Conservation (phyloP, 2,113 vertebrate species). For the Pygoscelis adeliae region DNA sequence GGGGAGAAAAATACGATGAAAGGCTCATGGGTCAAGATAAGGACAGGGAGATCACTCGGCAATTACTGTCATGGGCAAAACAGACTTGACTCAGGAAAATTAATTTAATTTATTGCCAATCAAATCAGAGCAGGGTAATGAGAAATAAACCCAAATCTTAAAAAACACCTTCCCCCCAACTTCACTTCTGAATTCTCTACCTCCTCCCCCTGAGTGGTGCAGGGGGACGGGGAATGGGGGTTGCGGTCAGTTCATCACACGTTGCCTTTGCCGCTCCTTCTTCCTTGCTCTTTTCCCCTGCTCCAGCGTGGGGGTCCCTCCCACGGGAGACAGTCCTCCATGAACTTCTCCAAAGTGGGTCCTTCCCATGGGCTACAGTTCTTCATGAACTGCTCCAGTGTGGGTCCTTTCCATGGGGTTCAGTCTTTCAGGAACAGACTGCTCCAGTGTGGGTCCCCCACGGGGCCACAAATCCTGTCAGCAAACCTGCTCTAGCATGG, state of each 20-base stretch:
- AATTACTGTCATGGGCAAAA: neutral
- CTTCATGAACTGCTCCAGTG: no score
- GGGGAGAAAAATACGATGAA: neutral
- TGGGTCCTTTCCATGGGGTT: no score
- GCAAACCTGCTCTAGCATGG: no score
- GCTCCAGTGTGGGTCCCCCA: no score
- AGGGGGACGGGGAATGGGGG: no score
- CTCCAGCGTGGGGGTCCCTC: neutral
- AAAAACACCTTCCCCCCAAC: neutral
- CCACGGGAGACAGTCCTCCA: neutral
- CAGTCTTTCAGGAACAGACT: no score
- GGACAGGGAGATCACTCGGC: neutral
- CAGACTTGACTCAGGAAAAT: neutral
- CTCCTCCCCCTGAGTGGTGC: no score
- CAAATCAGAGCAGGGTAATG: neutral
- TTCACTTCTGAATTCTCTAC: neutral
- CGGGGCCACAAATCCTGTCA: no score
- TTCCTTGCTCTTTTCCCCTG: no score
- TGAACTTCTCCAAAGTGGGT: neutral
- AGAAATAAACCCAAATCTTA: neutral
- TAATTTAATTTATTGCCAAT: neutral
- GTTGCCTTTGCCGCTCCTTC: no score
- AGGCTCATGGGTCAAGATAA: neutral
- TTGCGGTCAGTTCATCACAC: no score
- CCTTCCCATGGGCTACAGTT: no score